Percentiles rank a stretch among this genome's conserved stretches.
Evolutionary conservation across 1,140 invertebrate species (phyloP).

Genomic region (Drosophila pallidifrons): DNA sequence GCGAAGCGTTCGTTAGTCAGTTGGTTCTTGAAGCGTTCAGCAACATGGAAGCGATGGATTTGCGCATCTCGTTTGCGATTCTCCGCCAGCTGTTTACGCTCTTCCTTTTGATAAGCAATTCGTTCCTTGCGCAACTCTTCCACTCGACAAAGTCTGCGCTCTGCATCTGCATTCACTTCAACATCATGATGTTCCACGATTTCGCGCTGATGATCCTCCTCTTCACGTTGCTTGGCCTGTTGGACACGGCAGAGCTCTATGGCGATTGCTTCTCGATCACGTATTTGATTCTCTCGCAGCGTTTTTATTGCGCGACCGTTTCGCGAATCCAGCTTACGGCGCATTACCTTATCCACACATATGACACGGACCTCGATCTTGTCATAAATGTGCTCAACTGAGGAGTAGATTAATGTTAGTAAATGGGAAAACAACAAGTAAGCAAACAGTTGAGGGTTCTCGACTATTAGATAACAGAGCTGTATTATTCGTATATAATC

Average conservation of each 20-base stretch:
- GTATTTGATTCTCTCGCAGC: constrained; percentile 2
- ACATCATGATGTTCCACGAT: constrained; percentile 20
- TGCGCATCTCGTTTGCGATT: constrained; percentile 16
- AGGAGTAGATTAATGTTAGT: too few relatives aligned
- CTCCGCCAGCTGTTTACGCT: constrained; percentile 5
- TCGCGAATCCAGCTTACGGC: constrained; percentile 37
- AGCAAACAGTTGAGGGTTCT: too few relatives aligned
- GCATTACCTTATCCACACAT: constrained; percentile 55
- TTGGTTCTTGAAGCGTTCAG: constrained; percentile 51
- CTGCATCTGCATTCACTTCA: constrained; percentile 37
- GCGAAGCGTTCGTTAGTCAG: constrained; percentile 51
- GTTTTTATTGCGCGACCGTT: constrained; percentile 17
- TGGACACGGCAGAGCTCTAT: background rate
- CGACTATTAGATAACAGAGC: too few relatives aligned
- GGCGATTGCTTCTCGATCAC: constrained; percentile 12
- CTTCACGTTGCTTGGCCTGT: constrained; percentile 4
- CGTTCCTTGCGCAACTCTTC: constrained; percentile 33
- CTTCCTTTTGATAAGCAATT: constrained; percentile 40
- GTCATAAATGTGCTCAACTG: constrained; percentile 54
- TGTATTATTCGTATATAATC: too few relatives aligned
- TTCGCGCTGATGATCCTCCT: background rate
- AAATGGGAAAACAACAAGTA: too few relatives aligned
- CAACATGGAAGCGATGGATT: constrained; percentile 54
- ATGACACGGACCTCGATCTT: constrained; percentile 52
- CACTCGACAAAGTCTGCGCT: constrained; percentile 32